phyloP scores from a whole-genome alignment of 2,797 vertebrate species.

The Squalus acanthias region DNA sequence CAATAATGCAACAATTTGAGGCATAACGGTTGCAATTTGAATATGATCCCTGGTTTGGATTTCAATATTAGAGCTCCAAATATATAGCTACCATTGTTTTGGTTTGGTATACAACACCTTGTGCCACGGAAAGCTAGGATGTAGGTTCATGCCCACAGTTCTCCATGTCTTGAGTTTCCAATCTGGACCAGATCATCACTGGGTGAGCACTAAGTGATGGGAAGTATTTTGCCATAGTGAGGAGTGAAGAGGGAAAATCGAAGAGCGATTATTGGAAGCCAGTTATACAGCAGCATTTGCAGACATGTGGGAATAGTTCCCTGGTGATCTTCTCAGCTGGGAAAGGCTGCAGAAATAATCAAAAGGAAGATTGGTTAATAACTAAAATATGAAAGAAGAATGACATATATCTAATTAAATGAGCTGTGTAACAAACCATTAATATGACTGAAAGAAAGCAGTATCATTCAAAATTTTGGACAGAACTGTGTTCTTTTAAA shows the following conservation, averaged over 20 bases:
- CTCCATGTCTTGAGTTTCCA: background rate
- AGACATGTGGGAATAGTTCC: background rate
- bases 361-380: background rate
- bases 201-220: background rate
- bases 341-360: background rate
- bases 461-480: background rate
- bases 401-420: background rate
- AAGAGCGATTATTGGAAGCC: constrained; percentile 3
- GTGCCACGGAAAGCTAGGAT: background rate
- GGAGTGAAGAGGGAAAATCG: too few species aligned
- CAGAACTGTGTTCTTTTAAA: background rate
- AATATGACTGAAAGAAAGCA: background rate
- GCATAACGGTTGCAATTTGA: background rate
- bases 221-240: background rate
- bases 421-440: background rate
- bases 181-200: background rate
- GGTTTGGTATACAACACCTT: background rate
- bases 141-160: background rate
- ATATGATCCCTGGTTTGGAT: background rate
- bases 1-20: background rate
- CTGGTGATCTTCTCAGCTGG: background rate
- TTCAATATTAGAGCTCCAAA: background rate
- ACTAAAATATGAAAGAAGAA: constrained; percentile 1
- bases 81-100: background rate
- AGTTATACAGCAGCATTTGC: background rate